These are phyloP conservation scores for Andrena praecox DNA, from an alignment of 2,888 invertebrate genomes.

Conservation along the genomic window DNA sequence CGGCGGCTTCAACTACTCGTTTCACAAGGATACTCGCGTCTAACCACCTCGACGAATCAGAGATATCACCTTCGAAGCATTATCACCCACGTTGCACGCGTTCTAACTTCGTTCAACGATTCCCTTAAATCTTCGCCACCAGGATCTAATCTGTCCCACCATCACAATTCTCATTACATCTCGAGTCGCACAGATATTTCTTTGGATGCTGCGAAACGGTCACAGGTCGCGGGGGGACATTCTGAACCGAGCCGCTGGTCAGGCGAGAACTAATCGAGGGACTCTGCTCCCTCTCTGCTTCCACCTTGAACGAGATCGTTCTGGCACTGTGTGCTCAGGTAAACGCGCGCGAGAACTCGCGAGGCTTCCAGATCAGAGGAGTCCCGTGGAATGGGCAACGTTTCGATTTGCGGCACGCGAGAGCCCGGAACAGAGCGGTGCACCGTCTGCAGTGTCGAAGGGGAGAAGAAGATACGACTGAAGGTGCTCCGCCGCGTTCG, in stretches of 20 bases:
- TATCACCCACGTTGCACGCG: neutral
- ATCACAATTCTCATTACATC: neutral
- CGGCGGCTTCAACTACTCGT: neutral
- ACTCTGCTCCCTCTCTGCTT: neutral
- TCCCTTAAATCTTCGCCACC: neutral
- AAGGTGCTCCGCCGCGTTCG: constrained; percentile 68
- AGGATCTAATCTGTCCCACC: neutral
- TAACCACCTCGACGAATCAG: constrained; percentile 11
- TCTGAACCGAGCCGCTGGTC: neutral
- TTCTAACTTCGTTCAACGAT: neutral
- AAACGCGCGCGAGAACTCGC: neutral
- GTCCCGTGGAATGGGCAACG: constrained; percentile 26
- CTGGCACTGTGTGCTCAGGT: neutral
- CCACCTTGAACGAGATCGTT: neutral
- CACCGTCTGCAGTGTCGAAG: constrained; percentile 70
- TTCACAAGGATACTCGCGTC: constrained; percentile 12
- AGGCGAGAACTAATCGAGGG: constrained; percentile 6
- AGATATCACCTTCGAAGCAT: constrained; percentile 20
- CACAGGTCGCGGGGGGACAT: constrained; percentile 5
- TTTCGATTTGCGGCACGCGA: constrained; percentile 53
- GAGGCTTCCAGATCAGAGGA: constrained; percentile 24
- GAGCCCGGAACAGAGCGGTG: constrained; percentile 41
- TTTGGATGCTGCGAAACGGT: neutral
- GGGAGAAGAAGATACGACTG: constrained; percentile 76
- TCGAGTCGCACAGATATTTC: neutral